Evolutionary conservation across 2,113 vertebrate species (phyloP).

Genomic region (Stictonetta naevosa): DNA sequence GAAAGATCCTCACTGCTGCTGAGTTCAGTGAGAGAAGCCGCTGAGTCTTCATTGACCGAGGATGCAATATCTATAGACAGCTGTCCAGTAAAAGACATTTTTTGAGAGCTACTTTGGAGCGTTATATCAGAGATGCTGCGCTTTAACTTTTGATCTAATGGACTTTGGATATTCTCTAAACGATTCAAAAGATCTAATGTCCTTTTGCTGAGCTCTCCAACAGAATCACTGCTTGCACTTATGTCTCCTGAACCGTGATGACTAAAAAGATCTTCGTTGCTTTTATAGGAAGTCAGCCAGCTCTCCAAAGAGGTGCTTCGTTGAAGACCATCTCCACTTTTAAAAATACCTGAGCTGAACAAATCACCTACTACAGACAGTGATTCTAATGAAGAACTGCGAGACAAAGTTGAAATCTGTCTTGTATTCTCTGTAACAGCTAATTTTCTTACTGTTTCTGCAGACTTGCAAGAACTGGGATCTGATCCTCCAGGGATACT

Average conservation of each 20-base stretch:
- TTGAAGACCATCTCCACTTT: constrained; percentile 84
- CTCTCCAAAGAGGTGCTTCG: constrained; percentile 91
- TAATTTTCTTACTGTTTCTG: constrained; percentile 67
- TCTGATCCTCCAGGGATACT: constrained; percentile 58
- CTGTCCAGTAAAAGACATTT: constrained; percentile 76
- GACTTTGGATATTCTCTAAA: constrained; percentile 94
- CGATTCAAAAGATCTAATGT: constrained; percentile 94
- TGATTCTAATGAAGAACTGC: constrained; percentile 91
- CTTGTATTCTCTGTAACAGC: constrained; percentile 51
- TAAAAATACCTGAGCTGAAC: constrained; percentile 83
- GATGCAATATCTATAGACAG: constrained; percentile 79
- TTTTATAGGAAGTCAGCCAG: constrained; percentile 85
- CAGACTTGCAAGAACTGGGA: constrained; percentile 46
- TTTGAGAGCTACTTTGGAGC: constrained; percentile 84
- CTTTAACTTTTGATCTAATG: constrained; percentile 89
- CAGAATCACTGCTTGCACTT: constrained; percentile 79
- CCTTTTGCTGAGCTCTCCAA: constrained; percentile 92
- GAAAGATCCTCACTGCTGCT: constrained; percentile 94
- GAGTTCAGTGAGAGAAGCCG: constrained; percentile 90
- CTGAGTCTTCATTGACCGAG: constrained; percentile 88
- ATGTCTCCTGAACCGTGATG: constrained; percentile 83
- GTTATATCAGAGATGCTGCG: constrained; percentile 93
- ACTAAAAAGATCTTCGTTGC: constrained; percentile 83
- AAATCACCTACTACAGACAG: constrained; percentile 87
- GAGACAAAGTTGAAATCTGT: constrained; percentile 76